phyloP scores from a whole-genome alignment of 2,888 invertebrate genomes.

The Heteromyza rotundicornis region DNA sequence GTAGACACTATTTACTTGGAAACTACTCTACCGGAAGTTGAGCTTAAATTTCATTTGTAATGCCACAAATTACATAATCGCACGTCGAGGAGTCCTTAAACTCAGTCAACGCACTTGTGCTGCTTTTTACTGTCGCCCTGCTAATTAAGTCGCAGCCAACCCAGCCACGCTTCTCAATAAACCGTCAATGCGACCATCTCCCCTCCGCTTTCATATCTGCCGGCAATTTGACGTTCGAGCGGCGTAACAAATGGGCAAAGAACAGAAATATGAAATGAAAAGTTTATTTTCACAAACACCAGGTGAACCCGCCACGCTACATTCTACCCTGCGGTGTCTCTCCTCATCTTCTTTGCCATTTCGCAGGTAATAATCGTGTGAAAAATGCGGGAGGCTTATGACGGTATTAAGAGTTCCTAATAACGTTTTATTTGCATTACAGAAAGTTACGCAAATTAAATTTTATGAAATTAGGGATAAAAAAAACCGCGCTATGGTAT shows the following conservation, averaged over 20 bases:
- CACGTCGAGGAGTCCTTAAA: constrained; percentile 3
- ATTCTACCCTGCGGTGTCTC: neutral
- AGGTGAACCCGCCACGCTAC: neutral
- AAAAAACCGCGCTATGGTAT: neutral
- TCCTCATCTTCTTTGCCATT: constrained; percentile 7
- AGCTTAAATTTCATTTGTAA: neutral
- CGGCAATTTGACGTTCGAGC: too few relatives aligned
- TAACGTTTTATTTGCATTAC: neutral
- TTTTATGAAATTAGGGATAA: neutral
- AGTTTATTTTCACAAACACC: neutral
- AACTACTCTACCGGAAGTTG: too few relatives aligned
- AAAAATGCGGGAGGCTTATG: neutral
- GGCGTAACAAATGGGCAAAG: too few relatives aligned
- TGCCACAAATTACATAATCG: neutral
- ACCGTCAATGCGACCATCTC: too few relatives aligned
- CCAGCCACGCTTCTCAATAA: too few relatives aligned
- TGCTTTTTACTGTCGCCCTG: constrained; percentile 10
- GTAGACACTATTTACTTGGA: too few relatives aligned
- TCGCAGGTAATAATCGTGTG: constrained; percentile 14
- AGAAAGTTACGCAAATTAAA: neutral
- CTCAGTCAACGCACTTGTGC: constrained; percentile 12
- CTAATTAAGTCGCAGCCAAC: constrained; percentile 8
- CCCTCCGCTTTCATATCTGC: too few relatives aligned
- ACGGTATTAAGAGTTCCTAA: constrained; percentile 16
- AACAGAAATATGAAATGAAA: neutral